These are phyloP conservation scores for Ichneumoninae sp. DNA, from an alignment of 2,888 invertebrate genomes.

Conservation along the genomic window DNA sequence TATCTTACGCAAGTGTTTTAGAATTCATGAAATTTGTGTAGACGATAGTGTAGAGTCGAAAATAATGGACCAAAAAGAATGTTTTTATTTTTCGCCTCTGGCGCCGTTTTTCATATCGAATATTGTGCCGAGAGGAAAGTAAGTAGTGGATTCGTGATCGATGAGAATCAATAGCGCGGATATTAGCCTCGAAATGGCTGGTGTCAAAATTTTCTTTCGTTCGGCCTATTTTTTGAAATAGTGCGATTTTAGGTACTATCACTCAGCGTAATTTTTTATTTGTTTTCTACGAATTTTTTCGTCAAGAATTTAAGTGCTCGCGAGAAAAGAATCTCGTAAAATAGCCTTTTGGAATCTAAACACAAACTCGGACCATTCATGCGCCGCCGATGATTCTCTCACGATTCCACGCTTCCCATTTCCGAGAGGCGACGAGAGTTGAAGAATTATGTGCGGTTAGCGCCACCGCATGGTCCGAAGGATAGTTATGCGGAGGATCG, in stretches of 20 bases:
- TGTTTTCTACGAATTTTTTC: neutral
- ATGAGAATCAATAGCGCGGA: neutral
- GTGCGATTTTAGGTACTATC: neutral
- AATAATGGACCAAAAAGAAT: neutral
- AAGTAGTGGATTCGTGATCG: neutral
- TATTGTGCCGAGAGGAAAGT: neutral
- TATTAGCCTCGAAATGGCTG: neutral
- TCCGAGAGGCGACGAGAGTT: constrained; percentile 52
- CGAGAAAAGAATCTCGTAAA: neutral
- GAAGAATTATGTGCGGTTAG: constrained; percentile 74
- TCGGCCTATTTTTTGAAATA: neutral
- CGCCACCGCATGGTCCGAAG: constrained; percentile 70
- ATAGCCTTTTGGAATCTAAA: neutral
- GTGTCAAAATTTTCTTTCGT: neutral
- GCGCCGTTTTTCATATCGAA: neutral
- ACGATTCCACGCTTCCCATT: constrained; percentile 61
- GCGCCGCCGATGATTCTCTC: constrained; percentile 56
- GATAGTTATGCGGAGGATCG: constrained; percentile 59
- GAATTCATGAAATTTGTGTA: neutral
- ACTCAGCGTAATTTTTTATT: neutral
- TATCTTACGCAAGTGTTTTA: neutral
- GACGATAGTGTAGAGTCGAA: neutral
- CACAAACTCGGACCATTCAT: neutral
- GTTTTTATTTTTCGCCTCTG: neutral
- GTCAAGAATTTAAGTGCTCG: neutral